Evolutionary conservation across 2,888 invertebrate genomes (phyloP), one percentile per base, ranked within the genome.

Genomic region (Taenaris catops): DNA sequence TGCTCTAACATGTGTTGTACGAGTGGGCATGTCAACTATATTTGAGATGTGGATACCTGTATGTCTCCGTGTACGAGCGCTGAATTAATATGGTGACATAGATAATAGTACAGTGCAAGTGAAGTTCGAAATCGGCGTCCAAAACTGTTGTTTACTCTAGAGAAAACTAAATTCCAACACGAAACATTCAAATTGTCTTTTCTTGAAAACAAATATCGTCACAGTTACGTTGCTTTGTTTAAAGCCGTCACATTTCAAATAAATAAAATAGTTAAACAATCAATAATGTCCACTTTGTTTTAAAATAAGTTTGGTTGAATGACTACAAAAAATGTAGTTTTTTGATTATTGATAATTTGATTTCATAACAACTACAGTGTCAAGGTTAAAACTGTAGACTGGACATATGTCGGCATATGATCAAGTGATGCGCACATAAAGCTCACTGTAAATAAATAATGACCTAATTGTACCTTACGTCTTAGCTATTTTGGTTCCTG

Each of bases 391-490:
- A 52, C 52, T 57, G 43, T 56, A 55, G 46, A 48, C 60, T 64
- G 66, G 64, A 58, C 59, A 71, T 53, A 60, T 60, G 61, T 61
- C 59, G 55, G 52, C 57, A 50, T 49, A 48, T 57, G 62, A 56
- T 53, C 41, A 42, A 44, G 41, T 60, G 54, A 61, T 53, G 58
- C 63, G 55, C 64, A 65, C 65, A 63, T 59, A 58, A 63, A 66
- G 59, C 53, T 64, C 61, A 70, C 76, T 73, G 72, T 76, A 81
- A 84, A 83, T 84, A 83, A 78, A 75, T 75, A 81, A 75, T 86
- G 84, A 84, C 67, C 84, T 84, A 84, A 84, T 83, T 79, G 73
- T 80, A 72, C 58, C 58, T 59, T 53, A 47, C 55, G 61, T 62
- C 59, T 63, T 58, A 38, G 69, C 74, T 81, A 83, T 81, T 83